Percentiles rank a stretch among this genome's conserved stretches.
These are phyloP conservation scores for Lasioglossum albipes DNA, from an alignment of 1,140 invertebrate species.

Conservation along the genomic window DNA sequence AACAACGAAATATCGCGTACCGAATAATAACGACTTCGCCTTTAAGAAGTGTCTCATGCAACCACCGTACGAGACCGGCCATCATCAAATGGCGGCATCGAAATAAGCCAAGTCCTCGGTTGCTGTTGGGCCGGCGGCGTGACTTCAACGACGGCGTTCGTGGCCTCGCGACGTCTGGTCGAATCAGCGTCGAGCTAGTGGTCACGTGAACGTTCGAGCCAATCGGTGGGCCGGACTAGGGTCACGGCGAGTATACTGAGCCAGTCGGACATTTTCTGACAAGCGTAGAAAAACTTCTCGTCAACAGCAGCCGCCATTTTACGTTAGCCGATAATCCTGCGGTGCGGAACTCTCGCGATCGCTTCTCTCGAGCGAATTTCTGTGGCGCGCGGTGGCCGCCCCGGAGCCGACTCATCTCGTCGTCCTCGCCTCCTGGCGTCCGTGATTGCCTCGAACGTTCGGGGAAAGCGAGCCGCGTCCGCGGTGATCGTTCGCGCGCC, in stretches of 20 bases:
- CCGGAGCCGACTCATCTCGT: constrained; percentile 62
- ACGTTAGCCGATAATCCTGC: constrained; percentile 86
- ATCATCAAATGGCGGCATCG: constrained; percentile 46
- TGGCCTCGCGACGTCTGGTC: constrained; percentile 54
- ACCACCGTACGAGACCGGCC: constrained; percentile 37
- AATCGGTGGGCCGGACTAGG: constrained; percentile 71
- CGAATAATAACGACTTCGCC: constrained; percentile 4
- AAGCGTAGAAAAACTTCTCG: constrained; percentile 95
- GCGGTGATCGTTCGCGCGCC: constrained; percentile 70
- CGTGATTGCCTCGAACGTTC: constrained; percentile 61
- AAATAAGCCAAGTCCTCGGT: constrained; percentile 36
- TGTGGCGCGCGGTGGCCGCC: constrained; percentile 66
- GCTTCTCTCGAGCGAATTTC: constrained; percentile 67
- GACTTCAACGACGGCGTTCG: constrained; percentile 53
- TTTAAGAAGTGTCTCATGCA: constrained; percentile 12
- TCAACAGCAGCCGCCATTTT: constrained; percentile 94
- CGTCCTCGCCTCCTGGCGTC: constrained; percentile 60
- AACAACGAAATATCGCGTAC: background rate
- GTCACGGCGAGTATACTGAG: constrained; percentile 83
- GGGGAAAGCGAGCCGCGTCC: constrained; percentile 64
- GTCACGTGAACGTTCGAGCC: constrained; percentile 75
- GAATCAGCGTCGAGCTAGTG: constrained; percentile 45
- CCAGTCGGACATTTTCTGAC: constrained; percentile 91
- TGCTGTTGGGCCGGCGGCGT: constrained; percentile 59
- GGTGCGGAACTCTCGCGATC: constrained; percentile 71